Evolutionary conservation across 2,888 invertebrate species (phyloP).

Genomic region (Orchestes rusci): DNA sequence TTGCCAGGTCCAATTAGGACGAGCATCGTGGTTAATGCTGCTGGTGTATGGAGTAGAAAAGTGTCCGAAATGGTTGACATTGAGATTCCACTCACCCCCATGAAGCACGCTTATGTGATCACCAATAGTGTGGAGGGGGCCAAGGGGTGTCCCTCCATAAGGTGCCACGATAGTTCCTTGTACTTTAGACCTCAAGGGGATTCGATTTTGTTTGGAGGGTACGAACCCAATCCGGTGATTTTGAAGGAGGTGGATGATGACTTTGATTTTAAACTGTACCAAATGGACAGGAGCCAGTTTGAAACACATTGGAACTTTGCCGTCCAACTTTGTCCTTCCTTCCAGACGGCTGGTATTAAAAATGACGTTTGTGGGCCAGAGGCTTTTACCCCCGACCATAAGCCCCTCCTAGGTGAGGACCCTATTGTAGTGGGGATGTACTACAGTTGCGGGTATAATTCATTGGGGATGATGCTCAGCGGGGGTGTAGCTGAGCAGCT

Average conservation of each 20-base stretch:
- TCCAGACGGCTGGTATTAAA: constrained; percentile 70
- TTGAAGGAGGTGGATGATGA: constrained; percentile 68
- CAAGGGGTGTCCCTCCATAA: constrained; percentile 68
- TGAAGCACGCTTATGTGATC: constrained; percentile 85
- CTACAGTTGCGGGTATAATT: constrained; percentile 85
- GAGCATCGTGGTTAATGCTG: constrained; percentile 69
- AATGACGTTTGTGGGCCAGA: constrained; percentile 87
- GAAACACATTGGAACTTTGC: constrained; percentile 68
- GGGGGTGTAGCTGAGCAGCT: constrained; percentile 81
- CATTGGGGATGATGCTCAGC: constrained; percentile 87
- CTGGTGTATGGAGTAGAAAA: constrained; percentile 77
- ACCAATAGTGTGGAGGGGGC: constrained; percentile 72
- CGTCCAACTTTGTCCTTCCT: constrained; percentile 64
- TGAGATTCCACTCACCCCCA: constrained; percentile 69
- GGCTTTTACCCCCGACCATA: constrained; percentile 89
- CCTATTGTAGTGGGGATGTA: constrained; percentile 65
- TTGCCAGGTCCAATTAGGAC: constrained; percentile 67
- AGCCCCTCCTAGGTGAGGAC: constrained; percentile 76
- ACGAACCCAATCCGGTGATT: constrained; percentile 78
- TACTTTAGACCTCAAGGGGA: constrained; percentile 82
- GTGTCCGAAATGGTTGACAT: constrained; percentile 61
- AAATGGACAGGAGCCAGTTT: constrained; percentile 82
- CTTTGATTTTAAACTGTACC: constrained; percentile 77
- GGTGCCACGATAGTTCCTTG: constrained; percentile 78
- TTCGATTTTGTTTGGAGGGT: constrained; percentile 77